Percentiles rank a stretch among this genome's conserved stretches.
Evolutionary conservation across 2,113 vertebrate species (phyloP).

Genomic region (Pituophis catenifer): DNA sequence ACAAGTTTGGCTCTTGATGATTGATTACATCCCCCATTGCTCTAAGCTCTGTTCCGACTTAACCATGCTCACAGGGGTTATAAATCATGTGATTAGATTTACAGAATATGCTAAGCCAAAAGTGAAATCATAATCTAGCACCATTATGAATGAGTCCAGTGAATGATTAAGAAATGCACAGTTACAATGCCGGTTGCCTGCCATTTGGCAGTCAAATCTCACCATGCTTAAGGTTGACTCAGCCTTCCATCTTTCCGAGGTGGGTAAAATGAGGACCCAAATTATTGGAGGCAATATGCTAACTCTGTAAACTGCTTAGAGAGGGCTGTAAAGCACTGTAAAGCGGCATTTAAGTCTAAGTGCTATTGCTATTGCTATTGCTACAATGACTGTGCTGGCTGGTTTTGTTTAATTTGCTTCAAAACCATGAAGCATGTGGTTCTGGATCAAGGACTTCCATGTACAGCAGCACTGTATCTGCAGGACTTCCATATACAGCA

Average conservation of each 20-base stretch:
- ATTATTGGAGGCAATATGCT: too few species aligned
- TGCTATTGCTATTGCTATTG: background rate
- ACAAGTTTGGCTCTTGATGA: background rate
- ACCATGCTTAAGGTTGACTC: too few species aligned
- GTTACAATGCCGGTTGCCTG: background rate
- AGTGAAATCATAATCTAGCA: background rate
- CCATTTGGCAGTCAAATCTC: too few species aligned
- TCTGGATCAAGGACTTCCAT: background rate
- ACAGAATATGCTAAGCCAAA: background rate
- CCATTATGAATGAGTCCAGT: background rate
- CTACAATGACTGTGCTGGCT: background rate
- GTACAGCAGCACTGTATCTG: background rate
- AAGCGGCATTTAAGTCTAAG: too few species aligned
- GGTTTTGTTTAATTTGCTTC: background rate
- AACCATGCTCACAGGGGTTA: background rate
- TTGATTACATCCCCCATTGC: background rate
- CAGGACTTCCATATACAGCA: background rate
- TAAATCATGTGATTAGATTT: background rate
- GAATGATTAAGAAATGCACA: background rate
- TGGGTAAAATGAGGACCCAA: too few species aligned
- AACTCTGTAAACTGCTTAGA: too few species aligned
- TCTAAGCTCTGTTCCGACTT: background rate
- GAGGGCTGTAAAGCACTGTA: too few species aligned
- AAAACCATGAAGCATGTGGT: background rate
- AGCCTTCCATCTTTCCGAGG: too few species aligned